A percentile compares a stretch with the other conserved stretches of the same genome.
Evolutionary conservation across 2,888 invertebrate species (phyloP).

Genomic region (Lingula anatina): DNA sequence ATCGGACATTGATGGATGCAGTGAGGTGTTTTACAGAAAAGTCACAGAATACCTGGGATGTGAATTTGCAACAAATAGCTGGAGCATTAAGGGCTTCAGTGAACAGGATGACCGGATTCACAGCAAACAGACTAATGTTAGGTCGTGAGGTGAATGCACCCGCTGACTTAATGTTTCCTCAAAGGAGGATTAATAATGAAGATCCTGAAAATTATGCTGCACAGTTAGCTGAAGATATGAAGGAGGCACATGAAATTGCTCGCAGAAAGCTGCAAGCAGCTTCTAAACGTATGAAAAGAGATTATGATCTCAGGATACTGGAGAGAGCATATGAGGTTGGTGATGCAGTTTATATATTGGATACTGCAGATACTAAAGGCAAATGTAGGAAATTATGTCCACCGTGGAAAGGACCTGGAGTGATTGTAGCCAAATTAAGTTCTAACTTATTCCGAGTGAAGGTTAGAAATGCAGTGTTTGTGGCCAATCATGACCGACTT

Average conservation of each 20-base stretch:
- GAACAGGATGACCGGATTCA: not conserved
- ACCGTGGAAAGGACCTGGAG: too few relatives aligned
- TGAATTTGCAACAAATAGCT: not conserved
- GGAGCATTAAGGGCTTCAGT: not conserved
- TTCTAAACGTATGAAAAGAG: too few relatives aligned
- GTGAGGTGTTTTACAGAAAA: too few relatives aligned
- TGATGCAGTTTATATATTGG: conserved; percentile 1
- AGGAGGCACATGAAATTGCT: not conserved
- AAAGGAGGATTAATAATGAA: not conserved
- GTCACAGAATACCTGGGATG: not conserved
- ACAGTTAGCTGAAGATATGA: not conserved
- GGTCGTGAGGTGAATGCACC: not conserved
- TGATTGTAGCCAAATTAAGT: too few relatives aligned
- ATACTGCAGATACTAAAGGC: not conserved
- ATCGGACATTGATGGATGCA: too few relatives aligned
- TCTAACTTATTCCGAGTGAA: too few relatives aligned
- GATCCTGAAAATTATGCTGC: not conserved
- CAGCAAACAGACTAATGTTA: not conserved
- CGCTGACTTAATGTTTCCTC: not conserved
- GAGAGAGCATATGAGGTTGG: not conserved
- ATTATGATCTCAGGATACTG: too few relatives aligned
- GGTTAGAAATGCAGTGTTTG: too few relatives aligned
- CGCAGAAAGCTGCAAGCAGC: not conserved
- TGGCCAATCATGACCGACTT: too few relatives aligned
- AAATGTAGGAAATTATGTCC: not conserved